Evolutionary conservation across 2,113 vertebrate genomes (phyloP), one percentile per base, ranked within the genome.

Genomic region (Protomyctophum bolini): DNA sequence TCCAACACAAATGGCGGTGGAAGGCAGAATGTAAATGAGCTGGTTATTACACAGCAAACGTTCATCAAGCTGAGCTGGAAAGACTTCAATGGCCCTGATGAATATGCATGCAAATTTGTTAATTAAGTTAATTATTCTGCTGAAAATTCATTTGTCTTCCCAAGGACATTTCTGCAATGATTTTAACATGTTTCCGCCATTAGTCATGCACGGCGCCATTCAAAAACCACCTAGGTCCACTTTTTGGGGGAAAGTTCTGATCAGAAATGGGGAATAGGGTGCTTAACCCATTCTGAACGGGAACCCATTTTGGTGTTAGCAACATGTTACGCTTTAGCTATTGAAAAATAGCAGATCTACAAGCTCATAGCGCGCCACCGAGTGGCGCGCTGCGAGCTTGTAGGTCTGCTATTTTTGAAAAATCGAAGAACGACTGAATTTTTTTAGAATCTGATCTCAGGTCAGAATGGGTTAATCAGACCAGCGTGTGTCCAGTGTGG

Each of bases 71-170:
- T 94, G 96, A 95, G 96, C 97, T 99, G 97, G 97, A 98, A 97
- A 99, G 97, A 98, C 97, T 98, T 97, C 95, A 97, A 97, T 98
- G 97, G 97, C 95, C 96, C 96, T 99, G 97, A 99, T 99, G 97
- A 99, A 98, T 99, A 98, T 99, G 97, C 96, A 99, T 98, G 97
- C 94, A 95, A 98, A 98, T 99, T 99, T 98, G 97, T 99, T 99
- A 99, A 99, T 99, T 98, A 99, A 98, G 96, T 99, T 99, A 98
- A 98, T 99, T 98, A 99, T 98, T 99, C 97, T 97, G 96, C 95
- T 96, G 96, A 98, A 99, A 99, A 98, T 98, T 94, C 97, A 98
- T 98, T 98, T 93, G 96, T 98, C 97, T 99, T 99, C 96, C 97
- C 97, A 98, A 99, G 98, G 97, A 98, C 98, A 97, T 98, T 97